Evolutionary conservation across 2,113 vertebrate species (phyloP).

Genomic region (Crotophaga sulcirostris): DNA sequence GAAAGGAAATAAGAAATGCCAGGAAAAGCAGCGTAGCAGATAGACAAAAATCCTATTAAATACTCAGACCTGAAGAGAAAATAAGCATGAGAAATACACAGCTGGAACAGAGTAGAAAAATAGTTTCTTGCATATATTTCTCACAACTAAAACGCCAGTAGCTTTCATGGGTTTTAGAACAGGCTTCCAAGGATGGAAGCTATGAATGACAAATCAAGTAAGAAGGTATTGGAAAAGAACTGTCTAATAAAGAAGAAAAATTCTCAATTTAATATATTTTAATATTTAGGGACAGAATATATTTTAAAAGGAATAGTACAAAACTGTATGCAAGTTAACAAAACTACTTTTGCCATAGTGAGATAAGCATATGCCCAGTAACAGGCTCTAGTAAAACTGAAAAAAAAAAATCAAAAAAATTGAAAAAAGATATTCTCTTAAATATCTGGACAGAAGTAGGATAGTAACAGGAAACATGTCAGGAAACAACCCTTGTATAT

Average conservation of each 20-base stretch:
- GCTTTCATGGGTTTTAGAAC: background rate
- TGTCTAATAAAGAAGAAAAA: background rate
- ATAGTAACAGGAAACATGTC: background rate
- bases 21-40: constrained; percentile 16
- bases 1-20: constrained; percentile 29
- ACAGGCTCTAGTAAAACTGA: background rate
- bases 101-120: background rate
- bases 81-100: background rate
- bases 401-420: too few relatives aligned
- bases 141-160: background rate
- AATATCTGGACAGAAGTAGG: background rate
- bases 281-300: background rate
- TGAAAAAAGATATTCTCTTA: background rate
- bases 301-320: background rate
- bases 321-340: background rate
- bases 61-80: constrained; percentile 13
- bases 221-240: background rate
- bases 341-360: background rate
- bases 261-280: background rate
- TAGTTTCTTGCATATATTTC: background rate
- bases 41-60: constrained; percentile 35
- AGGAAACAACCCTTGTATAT: background rate
- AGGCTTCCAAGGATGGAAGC: background rate
- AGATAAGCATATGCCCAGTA: background rate
- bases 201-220: background rate